phyloP scores from a whole-genome alignment of 2,888 invertebrate genomes.

The Drosophila austrosaltans region DNA sequence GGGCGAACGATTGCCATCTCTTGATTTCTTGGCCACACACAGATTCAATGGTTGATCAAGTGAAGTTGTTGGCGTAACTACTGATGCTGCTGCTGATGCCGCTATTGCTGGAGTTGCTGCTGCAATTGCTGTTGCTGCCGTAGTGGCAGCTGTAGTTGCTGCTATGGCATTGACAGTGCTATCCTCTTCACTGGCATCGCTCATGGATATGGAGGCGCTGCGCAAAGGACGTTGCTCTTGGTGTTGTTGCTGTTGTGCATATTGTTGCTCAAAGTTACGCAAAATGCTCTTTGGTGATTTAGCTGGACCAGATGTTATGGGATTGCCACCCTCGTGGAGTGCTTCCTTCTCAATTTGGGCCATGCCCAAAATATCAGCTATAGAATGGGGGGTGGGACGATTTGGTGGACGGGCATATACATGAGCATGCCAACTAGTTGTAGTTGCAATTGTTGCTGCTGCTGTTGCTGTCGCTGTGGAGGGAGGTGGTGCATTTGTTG shows the following conservation, averaged over 20 bases:
- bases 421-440: slow-evolving; percentile 92
- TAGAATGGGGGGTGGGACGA: slow-evolving; percentile 93
- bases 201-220: slow-evolving; percentile 81
- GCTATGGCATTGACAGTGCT: slow-evolving; percentile 27
- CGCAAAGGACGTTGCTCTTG: slow-evolving; percentile 68
- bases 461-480: slow-evolving; percentile 44
- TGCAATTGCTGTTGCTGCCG: not conserved
- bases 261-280: slow-evolving; percentile 80
- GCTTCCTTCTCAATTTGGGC: slow-evolving; percentile 50
- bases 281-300: slow-evolving; percentile 82
- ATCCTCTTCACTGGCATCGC: slow-evolving; percentile 84
- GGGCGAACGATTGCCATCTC: slow-evolving; percentile 61
- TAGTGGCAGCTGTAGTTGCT: slow-evolving; percentile 43
- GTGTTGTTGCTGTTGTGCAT: slow-evolving; percentile 71
- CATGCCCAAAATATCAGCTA: slow-evolving; percentile 92
- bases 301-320: slow-evolving; percentile 53
- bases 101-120: slow-evolving; percentile 43
- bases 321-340: slow-evolving; percentile 29
- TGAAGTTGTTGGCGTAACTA: slow-evolving; percentile 34
- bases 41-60: slow-evolving; percentile 86
- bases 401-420: slow-evolving; percentile 93
- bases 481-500: slow-evolving; percentile 19
- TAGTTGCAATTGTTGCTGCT: slow-evolving; percentile 46
- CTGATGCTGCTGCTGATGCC: slow-evolving; percentile 43
- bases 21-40: slow-evolving; percentile 85